These are phyloP conservation scores for Jordanella pulchra DNA, from an alignment of 2,797 vertebrate genomes.

Conservation along the genomic window DNA sequence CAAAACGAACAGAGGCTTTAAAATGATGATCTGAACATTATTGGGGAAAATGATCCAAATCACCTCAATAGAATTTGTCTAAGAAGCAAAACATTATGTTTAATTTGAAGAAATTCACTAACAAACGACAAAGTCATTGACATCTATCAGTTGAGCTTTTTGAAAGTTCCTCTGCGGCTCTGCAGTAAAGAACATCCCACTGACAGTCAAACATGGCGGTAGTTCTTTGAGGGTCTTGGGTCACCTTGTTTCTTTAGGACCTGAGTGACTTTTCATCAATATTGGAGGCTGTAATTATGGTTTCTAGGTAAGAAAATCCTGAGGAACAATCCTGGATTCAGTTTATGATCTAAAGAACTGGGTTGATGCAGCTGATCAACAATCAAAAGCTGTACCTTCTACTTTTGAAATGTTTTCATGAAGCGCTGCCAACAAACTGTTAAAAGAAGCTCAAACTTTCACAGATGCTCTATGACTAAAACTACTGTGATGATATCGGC, in stretches of 20 bases:
- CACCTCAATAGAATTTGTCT: background rate
- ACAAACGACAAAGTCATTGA: background rate
- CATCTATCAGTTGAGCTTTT: background rate
- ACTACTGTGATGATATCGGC: slow-evolving; percentile 3
- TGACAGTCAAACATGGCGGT: background rate
- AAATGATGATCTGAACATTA: background rate
- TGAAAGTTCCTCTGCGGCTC: background rate
- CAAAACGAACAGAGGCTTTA: background rate
- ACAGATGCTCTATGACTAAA: slow-evolving; percentile 22
- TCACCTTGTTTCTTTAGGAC: background rate
- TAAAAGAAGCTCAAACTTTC: background rate
- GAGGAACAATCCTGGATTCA: background rate
- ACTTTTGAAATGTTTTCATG: background rate
- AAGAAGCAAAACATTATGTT: background rate
- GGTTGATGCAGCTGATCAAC: background rate
- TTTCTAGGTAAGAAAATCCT: background rate
- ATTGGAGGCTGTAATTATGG: background rate
- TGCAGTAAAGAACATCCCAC: background rate
- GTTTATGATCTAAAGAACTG: background rate
- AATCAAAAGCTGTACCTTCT: background rate
- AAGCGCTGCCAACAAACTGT: background rate
- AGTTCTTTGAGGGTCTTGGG: background rate
- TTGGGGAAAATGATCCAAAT: background rate
- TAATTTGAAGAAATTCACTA: background rate
- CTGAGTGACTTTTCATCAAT: background rate